A percentile compares a stretch with the other conserved stretches of the same genome.
phyloP scores from a whole-genome alignment of 2,888 invertebrate genomes.

The Epistrophe eligans region DNA sequence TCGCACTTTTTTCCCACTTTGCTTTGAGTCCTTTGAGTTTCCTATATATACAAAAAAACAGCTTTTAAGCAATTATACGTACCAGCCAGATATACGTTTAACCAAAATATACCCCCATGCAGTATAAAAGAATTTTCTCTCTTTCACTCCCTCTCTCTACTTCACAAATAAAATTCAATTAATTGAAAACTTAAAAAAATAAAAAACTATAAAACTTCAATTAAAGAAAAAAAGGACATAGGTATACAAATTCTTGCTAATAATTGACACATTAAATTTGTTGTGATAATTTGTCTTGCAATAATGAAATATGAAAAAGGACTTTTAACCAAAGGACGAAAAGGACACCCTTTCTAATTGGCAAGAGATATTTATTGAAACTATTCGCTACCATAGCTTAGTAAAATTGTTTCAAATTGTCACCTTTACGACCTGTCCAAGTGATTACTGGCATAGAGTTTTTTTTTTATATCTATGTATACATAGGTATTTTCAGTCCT shows the following conservation, averaged over 20 bases:
- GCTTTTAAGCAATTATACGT: constrained; percentile 38
- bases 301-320: neutral
- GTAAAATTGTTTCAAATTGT: constrained; percentile 74
- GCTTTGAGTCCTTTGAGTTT: constrained; percentile 37
- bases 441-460: constrained; percentile 67
- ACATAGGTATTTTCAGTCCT: constrained; percentile 15
- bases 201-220: neutral
- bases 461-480: neutral
- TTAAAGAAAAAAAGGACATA: neutral
- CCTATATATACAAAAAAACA: neutral
- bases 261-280: neutral
- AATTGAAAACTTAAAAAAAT: neutral
- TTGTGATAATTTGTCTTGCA: neutral
- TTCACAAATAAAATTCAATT: neutral
- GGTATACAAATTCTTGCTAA: neutral
- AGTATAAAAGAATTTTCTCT: neutral
- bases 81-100: constrained; percentile 12
- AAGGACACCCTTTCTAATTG: constrained; percentile 26
- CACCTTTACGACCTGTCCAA: constrained; percentile 73
- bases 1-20: constrained; percentile 38
- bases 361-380: constrained; percentile 35
- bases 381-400: constrained; percentile 33
- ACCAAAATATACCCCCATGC: neutral
- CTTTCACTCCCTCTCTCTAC: neutral
- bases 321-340: neutral